These are phyloP conservation scores for Bubo bubo DNA, from an alignment of 2,113 vertebrate species.

Conservation along the genomic window DNA sequence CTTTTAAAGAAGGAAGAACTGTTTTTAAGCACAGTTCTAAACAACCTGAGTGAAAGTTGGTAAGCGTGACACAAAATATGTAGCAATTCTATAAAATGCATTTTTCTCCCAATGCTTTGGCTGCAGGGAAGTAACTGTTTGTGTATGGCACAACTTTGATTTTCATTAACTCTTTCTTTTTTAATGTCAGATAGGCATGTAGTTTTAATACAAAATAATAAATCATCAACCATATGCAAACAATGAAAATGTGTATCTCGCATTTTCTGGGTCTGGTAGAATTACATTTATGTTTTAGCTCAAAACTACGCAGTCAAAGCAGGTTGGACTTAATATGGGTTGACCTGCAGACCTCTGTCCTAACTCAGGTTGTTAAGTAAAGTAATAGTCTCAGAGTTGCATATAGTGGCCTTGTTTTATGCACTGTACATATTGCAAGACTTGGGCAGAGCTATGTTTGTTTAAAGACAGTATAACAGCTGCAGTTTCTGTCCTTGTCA, in stretches of 20 bases:
- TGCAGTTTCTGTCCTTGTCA: constrained; percentile 19
- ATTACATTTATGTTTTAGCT: background rate
- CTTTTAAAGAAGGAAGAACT: background rate
- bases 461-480: background rate
- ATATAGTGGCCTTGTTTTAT: background rate
- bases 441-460: background rate
- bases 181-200: background rate
- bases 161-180: background rate
- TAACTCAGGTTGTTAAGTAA: background rate
- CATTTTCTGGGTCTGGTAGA: background rate
- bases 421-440: background rate
- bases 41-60: background rate
- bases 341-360: background rate
- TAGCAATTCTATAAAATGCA: background rate
- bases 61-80: background rate
- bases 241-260: background rate
- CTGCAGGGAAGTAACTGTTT: background rate
- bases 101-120: background rate
- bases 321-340: background rate
- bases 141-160: background rate
- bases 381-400: background rate
- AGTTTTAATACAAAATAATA: background rate
- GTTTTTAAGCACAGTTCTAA: background rate
- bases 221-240: background rate
- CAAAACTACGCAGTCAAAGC: background rate